These are phyloP conservation scores for Caenorhabditis tropicalis DNA, from an alignment of 1,140 invertebrate genomes.

Conservation along the genomic window DNA sequence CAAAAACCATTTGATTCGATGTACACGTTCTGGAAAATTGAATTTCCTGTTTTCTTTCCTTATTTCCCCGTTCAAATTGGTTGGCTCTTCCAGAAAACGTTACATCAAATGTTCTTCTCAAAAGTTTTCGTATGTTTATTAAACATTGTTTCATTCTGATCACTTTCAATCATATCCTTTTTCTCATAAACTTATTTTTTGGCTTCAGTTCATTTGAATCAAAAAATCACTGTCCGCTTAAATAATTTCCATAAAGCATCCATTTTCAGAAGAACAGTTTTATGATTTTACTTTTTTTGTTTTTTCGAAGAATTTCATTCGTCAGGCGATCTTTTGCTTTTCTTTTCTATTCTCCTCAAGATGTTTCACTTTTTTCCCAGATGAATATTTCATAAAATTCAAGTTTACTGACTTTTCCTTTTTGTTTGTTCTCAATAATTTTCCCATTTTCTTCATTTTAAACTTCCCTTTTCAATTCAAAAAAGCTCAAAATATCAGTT, in stretches of 20 bases:
- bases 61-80: too few species aligned
- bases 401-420: neutral
- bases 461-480: too few species aligned
- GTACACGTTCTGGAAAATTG: too few species aligned
- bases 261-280: neutral
- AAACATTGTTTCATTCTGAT: neutral
- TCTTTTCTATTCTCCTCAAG: neutral
- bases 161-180: neutral
- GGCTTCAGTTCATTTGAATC: neutral
- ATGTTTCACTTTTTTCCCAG: slow-evolving; percentile 2
- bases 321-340: neutral
- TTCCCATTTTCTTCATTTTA: too few species aligned
- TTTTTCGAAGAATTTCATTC: neutral
- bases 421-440: too few species aligned
- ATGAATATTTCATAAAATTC: slow-evolving; percentile 10
- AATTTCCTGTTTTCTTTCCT: too few species aligned
- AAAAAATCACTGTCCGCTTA: too few species aligned
- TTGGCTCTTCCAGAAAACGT: too few species aligned
- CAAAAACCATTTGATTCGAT: too few species aligned
- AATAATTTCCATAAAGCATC: too few species aligned
- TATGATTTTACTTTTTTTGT: neutral
- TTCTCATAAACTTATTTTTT: neutral
- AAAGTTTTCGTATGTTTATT: neutral
- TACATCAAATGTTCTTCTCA: too few species aligned
- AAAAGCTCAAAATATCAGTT: too few species aligned